Percentiles rank a stretch among this genome's conserved stretches.
Evolutionary conservation across 1,140 invertebrate species (phyloP).

Genomic region (Prorops nasuta): DNA sequence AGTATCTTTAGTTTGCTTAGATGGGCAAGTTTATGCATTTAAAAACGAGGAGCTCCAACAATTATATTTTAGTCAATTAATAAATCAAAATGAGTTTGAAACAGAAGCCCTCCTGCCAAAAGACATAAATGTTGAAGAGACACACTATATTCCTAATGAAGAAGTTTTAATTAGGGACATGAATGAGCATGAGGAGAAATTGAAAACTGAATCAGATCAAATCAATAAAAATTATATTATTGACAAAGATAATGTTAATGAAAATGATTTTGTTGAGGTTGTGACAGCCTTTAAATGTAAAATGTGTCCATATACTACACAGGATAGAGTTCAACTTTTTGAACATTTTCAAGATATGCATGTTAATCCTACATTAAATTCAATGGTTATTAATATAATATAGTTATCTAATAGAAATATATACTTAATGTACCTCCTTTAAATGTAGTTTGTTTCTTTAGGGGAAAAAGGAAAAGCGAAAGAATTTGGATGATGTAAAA

Average conservation of each 20-base stretch:
- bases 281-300: conserved; percentile 50
- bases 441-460: conserved; percentile 4
- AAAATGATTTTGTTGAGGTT: conserved; percentile 45
- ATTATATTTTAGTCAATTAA: conserved; percentile 30
- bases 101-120: conserved; percentile 21
- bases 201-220: conserved; percentile 17
- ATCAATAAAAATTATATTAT: conserved; percentile 23
- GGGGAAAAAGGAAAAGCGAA: conserved; percentile 26
- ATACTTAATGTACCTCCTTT: background rate
- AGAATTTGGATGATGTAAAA: conserved; percentile 32
- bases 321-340: conserved; percentile 39
- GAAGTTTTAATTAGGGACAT: conserved; percentile 14
- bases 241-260: conserved; percentile 31
- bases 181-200: conserved; percentile 16
- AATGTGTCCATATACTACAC: conserved; percentile 45
- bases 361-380: conserved; percentile 28
- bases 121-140: conserved; percentile 14
- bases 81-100: conserved; percentile 19
- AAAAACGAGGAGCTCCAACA: conserved; percentile 39
- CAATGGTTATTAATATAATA: conserved; percentile 14
- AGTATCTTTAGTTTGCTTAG: conserved; percentile 36
- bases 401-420: conserved; percentile 5
- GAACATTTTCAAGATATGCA: conserved; percentile 44
- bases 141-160: conserved; percentile 19
- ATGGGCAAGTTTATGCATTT: conserved; percentile 35